Evolutionary conservation across 2,113 vertebrate species (phyloP).

Genomic region (Gallinago undulata): DNA sequence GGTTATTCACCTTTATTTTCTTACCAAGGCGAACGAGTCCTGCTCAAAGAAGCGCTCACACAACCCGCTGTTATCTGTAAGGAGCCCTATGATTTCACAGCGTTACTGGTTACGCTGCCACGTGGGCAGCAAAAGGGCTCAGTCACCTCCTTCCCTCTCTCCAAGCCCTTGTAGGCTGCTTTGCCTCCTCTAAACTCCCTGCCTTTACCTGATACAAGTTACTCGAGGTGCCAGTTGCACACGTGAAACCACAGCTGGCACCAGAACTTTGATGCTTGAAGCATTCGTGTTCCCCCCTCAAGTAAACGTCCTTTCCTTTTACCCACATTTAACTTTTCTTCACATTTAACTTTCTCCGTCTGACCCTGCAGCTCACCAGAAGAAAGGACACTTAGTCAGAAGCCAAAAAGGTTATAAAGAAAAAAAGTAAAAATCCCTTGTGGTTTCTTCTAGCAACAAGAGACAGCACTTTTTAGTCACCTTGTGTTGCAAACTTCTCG

Average conservation of each 20-base stretch:
- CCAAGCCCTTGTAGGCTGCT: neutral
- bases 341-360: neutral
- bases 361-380: neutral
- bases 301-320: neutral
- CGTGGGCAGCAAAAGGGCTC: neutral
- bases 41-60: neutral
- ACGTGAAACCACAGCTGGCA: neutral
- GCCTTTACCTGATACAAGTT: neutral
- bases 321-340: neutral
- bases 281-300: neutral
- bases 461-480: neutral
- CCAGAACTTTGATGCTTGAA: neutral
- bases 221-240: neutral
- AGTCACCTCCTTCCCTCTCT: neutral
- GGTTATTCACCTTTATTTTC: neutral
- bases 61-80: neutral
- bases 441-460: neutral
- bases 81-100: neutral
- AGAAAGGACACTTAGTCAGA: neutral
- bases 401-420: neutral
- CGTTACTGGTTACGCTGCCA: fast-evolving
- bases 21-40: neutral
- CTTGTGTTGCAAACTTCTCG: neutral
- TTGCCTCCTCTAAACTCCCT: neutral
- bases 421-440: neutral